These are phyloP conservation scores for Nycticebus coucang DNA, from an alignment of 2,113 vertebrate species.

Conservation along the genomic window DNA sequence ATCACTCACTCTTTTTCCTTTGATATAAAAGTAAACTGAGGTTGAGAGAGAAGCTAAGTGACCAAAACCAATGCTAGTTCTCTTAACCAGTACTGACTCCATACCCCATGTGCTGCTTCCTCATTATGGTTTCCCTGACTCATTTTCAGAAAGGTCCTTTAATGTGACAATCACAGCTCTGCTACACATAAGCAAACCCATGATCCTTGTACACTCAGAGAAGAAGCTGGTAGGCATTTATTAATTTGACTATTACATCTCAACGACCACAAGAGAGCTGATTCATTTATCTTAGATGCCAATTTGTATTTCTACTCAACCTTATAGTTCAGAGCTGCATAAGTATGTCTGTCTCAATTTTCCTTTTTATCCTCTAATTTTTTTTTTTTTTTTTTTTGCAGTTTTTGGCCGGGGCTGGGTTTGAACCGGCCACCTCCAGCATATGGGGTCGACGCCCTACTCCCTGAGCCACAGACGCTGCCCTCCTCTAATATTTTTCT, in stretches of 20 bases:
- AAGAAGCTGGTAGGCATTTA: neutral
- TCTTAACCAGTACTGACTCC: neutral
- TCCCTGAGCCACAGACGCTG: too few relatives aligned
- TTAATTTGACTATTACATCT: neutral
- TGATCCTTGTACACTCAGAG: accelerated
- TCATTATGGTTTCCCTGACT: neutral
- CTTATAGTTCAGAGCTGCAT: neutral
- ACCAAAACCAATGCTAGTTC: neutral
- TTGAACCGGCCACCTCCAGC: too few relatives aligned
- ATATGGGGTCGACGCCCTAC: too few relatives aligned
- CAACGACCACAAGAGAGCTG: neutral
- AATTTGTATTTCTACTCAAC: neutral
- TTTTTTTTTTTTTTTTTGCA: neutral
- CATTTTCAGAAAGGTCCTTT: neutral
- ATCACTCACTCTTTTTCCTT: neutral
- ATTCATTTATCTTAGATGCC: neutral
- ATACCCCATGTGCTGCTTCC: accelerated
- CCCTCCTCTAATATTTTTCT: neutral
- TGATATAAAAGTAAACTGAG: neutral
- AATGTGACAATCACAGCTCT: neutral
- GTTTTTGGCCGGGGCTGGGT: too few relatives aligned
- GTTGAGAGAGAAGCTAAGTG: neutral
- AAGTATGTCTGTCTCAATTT: neutral
- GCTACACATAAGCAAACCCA: accelerated
- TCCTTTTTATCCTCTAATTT: neutral